Evolutionary conservation across 2,797 vertebrate genomes (phyloP).

Genomic region (Tenualosa ilisha): DNA sequence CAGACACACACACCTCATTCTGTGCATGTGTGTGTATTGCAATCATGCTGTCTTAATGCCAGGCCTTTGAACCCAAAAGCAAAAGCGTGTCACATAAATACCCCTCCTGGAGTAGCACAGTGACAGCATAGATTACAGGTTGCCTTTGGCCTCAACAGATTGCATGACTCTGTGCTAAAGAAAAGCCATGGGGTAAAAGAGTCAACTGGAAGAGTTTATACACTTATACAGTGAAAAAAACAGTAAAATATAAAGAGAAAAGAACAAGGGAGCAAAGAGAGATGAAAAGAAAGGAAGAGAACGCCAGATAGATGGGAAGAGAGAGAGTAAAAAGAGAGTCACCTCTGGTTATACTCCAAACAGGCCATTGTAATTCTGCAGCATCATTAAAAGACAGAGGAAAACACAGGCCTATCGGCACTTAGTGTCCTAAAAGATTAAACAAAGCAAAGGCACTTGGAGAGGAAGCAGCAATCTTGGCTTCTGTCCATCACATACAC

Average conservation of each 20-base stretch:
- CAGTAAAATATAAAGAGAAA: neutral
- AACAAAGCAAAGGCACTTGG: neutral
- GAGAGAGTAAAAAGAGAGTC: neutral
- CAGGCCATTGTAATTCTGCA: neutral
- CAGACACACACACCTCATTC: neutral
- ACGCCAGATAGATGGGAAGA: neutral
- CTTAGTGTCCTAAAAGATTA: neutral
- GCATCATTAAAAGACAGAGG: neutral
- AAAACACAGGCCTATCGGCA: neutral
- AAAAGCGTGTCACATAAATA: slow-evolving; percentile 1
- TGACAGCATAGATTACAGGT: slow-evolving; percentile 5
- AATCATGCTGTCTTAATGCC: neutral
- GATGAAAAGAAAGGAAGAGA: neutral
- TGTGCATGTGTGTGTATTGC: neutral
- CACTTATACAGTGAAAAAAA: neutral
- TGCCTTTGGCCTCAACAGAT: slow-evolving; percentile 1
- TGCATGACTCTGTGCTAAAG: neutral
- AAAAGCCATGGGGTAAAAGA: neutral
- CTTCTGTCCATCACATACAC: neutral
- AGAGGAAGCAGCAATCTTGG: neutral
- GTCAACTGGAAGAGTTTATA: neutral
- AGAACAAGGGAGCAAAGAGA: neutral
- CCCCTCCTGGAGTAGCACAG: neutral
- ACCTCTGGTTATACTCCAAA: neutral
- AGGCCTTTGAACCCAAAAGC: neutral